phyloP scores from a whole-genome alignment of 2,888 invertebrate genomes.

The Lithophane semibrunnea region DNA sequence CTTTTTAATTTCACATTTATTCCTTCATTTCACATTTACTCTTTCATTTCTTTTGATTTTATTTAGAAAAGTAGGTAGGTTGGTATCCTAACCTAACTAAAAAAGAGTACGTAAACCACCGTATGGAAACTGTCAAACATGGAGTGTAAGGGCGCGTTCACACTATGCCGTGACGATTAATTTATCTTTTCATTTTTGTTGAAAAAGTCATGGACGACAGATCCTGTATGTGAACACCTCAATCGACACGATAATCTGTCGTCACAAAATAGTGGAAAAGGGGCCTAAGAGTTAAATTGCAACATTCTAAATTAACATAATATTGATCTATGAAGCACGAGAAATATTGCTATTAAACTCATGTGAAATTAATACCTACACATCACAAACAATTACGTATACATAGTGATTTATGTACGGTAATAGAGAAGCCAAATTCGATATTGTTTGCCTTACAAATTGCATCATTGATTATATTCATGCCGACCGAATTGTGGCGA shows the following conservation, averaged over 20 bases:
- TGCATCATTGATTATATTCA: constrained; percentile 71
- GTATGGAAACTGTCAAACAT: constrained; percentile 7
- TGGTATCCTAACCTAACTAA: background rate
- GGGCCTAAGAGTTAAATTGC: constrained; percentile 4
- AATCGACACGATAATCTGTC: no score
- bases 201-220: no score
- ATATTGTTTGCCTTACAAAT: constrained; percentile 72
- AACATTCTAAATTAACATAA: constrained; percentile 38
- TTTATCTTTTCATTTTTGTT: no score
- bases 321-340: constrained; percentile 45
- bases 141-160: background rate
- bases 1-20: background rate
- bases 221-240: no score
- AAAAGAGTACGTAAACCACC: background rate
- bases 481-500: constrained; percentile 52
- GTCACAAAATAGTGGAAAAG: no score
- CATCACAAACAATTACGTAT: constrained; percentile 29
- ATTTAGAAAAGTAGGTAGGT: background rate
- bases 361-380: constrained; percentile 39
- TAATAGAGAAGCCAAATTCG: constrained; percentile 69
- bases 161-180: no score
- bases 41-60: no score
- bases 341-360: constrained; percentile 41
- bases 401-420: constrained; percentile 59
- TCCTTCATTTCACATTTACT: no score